Conservation (phyloP, 2,888 invertebrate genomes). For the Orthonychiurus folsomi region DNA sequence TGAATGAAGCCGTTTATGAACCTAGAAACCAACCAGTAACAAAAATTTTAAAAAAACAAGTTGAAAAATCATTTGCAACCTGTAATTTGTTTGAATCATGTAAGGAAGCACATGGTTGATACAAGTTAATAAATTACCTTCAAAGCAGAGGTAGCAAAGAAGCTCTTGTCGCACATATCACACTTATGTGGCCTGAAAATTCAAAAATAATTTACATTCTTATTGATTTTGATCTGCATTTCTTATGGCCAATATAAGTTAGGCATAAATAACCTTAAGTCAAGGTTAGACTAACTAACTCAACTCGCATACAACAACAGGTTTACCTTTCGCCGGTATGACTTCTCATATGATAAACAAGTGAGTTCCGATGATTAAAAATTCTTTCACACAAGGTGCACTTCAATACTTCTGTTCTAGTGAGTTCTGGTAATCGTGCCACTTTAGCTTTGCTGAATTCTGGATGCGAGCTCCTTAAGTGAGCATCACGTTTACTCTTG, state of each 20-base stretch:
- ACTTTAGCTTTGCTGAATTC: constrained; percentile 17
- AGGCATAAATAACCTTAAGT: too few relatives aligned
- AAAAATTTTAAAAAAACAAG: constrained; percentile 3
- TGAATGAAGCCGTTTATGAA: constrained; percentile 70
- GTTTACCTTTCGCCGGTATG: constrained; percentile 56
- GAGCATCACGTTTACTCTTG: constrained; percentile 37
- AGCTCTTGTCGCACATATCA: constrained; percentile 69
- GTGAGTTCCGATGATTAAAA: constrained; percentile 72
- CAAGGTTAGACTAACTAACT: too few relatives aligned
- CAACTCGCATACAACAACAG: too few relatives aligned
- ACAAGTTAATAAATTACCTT: too few relatives aligned
- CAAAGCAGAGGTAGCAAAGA: constrained; percentile 70
- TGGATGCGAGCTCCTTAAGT: constrained; percentile 38
- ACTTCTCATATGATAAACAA: constrained; percentile 71
- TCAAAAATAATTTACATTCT: constrained; percentile 43
- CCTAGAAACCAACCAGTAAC: constrained; percentile 45
- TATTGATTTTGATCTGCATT: constrained; percentile 6
- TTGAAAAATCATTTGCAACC: constrained; percentile 10
- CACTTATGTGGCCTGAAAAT: constrained; percentile 56
- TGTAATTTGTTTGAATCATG: neutral
- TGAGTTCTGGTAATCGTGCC: constrained; percentile 43
- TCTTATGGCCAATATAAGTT: neutral
- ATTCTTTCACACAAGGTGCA: constrained; percentile 63
- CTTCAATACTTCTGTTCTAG: constrained; percentile 45
- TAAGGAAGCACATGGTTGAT: too few relatives aligned